Base-by-base conservation (phyloP, 2,888 invertebrate genomes). In the Lycia hirtaria region DNA sequence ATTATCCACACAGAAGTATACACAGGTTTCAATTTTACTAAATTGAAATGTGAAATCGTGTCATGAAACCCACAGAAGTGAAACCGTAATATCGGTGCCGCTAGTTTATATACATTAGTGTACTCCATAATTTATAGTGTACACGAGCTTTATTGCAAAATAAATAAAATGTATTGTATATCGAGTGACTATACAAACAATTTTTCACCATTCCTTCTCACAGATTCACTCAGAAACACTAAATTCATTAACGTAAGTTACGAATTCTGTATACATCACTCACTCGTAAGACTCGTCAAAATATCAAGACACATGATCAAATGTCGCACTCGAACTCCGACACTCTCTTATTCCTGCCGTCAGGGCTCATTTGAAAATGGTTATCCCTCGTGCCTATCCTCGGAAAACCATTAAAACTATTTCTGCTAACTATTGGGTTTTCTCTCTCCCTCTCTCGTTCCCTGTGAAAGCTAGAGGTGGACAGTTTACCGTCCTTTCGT, bases 281-380 rank as follows among this genome's bases (percentile, higher is more conserved):
- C 22, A 41, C 14, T 33, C n/a, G n/a, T n/a, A 56, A 65, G 60
- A 45, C 45, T 65, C 56, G 65, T 68, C 60, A 37, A 54, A 7
- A 55, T 35, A 6, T 14, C 24, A 14, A 28, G 57, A 56, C 49
- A 44, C 49, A n/a, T 33, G 19, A 17, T 71, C 68, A 84, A 66
- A 94, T 94, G 81, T 94, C 94, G 77, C 94, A 94, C 77, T 94
- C 94, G 71, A 94, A 94, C 76, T 94, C 94, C 3, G 94, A 88
- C 56, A 94, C 94, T 72, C 94, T 89, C 60, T 92, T 92, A 71
- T 87, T 92, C 26, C 90, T 80, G n/a, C 92, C 91, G 41, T 92
- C 92, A 10, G 90, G 85, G 32, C 86, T 80, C 76, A 88, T 77
- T 68, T 91, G 88, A 56, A 92, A 92, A 55, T 91, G 90, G 50